Evolutionary conservation across 2,797 vertebrate genomes (phyloP).

Genomic region (Rhincodon typus): DNA sequence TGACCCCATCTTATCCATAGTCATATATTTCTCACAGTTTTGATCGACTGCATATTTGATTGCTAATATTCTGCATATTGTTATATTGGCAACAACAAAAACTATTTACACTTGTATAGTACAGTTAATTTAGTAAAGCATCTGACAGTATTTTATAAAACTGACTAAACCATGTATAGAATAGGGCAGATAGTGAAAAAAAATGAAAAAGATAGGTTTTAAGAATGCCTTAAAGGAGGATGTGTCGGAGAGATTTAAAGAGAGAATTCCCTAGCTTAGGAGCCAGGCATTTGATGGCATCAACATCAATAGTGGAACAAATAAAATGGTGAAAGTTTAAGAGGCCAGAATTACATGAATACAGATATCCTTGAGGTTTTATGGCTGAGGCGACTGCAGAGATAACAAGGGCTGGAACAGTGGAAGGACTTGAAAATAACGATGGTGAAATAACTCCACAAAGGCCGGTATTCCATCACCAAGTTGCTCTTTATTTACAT

Average conservation of each 20-base stretch:
- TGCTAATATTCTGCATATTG: neutral
- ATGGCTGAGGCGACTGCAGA: neutral
- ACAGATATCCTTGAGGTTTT: neutral
- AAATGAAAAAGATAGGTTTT: neutral
- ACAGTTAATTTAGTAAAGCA: neutral
- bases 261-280: neutral
- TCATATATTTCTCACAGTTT: neutral
- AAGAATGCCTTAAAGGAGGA: neutral
- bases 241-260: neutral
- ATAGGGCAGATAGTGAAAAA: too few relatives aligned
- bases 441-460: too few relatives aligned
- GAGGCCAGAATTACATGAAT: neutral
- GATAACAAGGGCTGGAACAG: too few relatives aligned
- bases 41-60: neutral
- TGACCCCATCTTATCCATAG: neutral
- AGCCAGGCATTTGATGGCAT: neutral
- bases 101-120: neutral
- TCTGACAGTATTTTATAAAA: neutral
- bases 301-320: neutral
- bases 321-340: neutral
- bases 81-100: neutral
- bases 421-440: neutral
- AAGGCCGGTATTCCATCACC: too few relatives aligned
- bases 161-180: too few relatives aligned
- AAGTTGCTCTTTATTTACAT: too few relatives aligned